Evolutionary conservation across 2,113 vertebrate species (phyloP).

Genomic region (Puffinus mauretanicus): DNA sequence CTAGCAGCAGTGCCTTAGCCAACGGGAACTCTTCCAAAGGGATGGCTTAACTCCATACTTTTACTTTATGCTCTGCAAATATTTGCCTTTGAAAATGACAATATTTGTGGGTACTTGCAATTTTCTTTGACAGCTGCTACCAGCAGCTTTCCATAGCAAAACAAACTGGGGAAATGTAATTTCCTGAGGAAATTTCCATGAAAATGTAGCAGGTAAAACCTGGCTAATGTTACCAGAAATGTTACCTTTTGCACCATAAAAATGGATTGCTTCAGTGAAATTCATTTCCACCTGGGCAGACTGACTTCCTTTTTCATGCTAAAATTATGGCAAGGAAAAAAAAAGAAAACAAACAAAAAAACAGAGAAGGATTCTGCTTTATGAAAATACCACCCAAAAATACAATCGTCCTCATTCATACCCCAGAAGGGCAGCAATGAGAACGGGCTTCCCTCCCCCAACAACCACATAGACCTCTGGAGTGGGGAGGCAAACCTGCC

Average conservation of each 20-base stretch:
- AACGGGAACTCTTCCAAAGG: constrained; percentile 35
- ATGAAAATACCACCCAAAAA: background rate
- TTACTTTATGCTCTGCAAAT: constrained; percentile 59
- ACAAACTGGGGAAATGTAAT: background rate
- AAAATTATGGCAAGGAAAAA: background rate
- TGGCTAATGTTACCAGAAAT: background rate
- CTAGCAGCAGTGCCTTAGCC: background rate
- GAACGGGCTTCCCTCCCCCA: background rate
- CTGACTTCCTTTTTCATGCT: background rate
- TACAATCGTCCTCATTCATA: background rate
- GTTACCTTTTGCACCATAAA: background rate
- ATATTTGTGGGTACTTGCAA: constrained; percentile 47
- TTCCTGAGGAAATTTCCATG: constrained; percentile 35
- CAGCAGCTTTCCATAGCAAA: constrained; percentile 55
- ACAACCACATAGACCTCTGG: background rate
- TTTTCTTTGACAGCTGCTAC: constrained; percentile 56
- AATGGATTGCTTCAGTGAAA: background rate
- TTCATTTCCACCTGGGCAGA: background rate
- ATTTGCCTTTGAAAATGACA: constrained; percentile 63
- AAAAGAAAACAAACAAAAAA: background rate
- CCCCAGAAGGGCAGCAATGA: background rate
- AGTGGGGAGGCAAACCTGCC: background rate
- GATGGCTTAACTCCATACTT: constrained; percentile 34
- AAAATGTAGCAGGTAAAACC: background rate
- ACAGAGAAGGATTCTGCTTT: background rate